Base-by-base conservation (phyloP, 2,888 invertebrate species). In the Acholoe squamosa region DNA sequence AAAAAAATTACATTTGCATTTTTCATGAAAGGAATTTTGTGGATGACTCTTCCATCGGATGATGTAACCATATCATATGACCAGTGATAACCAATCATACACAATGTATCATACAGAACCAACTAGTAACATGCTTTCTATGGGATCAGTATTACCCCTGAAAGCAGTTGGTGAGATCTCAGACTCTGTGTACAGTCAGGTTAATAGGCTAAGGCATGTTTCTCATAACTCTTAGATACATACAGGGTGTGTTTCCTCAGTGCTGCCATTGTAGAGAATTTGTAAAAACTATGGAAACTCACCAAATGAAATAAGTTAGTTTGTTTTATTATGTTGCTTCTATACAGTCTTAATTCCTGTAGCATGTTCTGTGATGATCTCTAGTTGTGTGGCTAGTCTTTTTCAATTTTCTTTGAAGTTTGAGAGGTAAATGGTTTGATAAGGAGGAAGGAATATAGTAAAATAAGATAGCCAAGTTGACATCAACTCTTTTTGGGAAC, bases 11-110 rank as follows among this genome's bases (percentile, higher is more conserved):
- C 25, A 28, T 71, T 28, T 71, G 28, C 71, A 71, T 71, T n/a
- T 61, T 61, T 61, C 61, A 22, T 22, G 19, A 3, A 61, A 43
- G 10, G 43, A 43, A 43, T 7, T 43, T 61, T 61, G 61, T 61
- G 61, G 5, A 19, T 14, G 61, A 7, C 19, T 61, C 61, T 61
- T 61, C 61, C 61, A 61, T n/a, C n/a, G 61, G 76, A 80, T 80
- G 43, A 80, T 80, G 80, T 34, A 80, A 33, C 80, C 80, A 80
- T 80, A 80, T 80, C 80, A 80, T 80, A n/a, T 80, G 80, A 43
- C 80, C 80, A 43, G 80, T 43, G 80, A 80, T 34, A 43, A 12
- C 80, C 80, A 34, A 34, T 80, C 80, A 80, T 33, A 43, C 10
- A 33, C 33, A 43, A 33, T 80, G 34, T 80, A n/a, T 80, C 34